Evolutionary conservation across 2,113 vertebrate species (phyloP).

Genomic region (Sprattus sprattus): DNA sequence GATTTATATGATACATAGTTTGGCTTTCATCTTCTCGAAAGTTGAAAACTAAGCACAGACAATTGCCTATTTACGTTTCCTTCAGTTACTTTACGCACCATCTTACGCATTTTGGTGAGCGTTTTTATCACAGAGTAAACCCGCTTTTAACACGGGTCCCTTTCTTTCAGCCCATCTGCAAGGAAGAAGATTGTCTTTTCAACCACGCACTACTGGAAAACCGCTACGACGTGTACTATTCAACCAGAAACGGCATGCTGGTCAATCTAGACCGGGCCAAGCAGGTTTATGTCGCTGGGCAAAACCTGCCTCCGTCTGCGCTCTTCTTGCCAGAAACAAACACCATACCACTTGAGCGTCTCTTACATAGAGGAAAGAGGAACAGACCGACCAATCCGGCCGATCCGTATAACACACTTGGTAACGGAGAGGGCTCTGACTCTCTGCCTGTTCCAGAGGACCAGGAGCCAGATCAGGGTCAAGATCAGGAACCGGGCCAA

Average conservation of each 20-base stretch:
- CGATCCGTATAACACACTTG: conserved; percentile 63
- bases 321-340: conserved; percentile 82
- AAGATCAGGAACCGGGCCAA: conserved; percentile 58
- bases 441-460: conserved; percentile 69
- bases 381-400: conserved; percentile 69
- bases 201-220: conserved; percentile 86
- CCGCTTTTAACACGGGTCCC: background rate
- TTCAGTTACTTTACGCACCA: background rate
- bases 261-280: conserved; percentile 85
- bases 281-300: conserved; percentile 71
- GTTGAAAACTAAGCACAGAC: background rate
- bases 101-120: background rate
- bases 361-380: conserved; percentile 80
- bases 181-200: conserved; percentile 80
- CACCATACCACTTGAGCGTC: conserved; percentile 81
- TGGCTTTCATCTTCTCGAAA: background rate
- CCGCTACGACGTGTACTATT: conserved; percentile 87
- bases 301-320: conserved; percentile 83
- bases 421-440: conserved; percentile 65
- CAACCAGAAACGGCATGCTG: conserved; percentile 78
- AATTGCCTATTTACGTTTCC: background rate
- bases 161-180: conserved; percentile 76
- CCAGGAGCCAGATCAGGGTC: conserved; percentile 52
- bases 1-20: background rate
- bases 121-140: background rate